Base-by-base conservation (phyloP, 2,888 invertebrate species). In the Selenia dentaria region DNA sequence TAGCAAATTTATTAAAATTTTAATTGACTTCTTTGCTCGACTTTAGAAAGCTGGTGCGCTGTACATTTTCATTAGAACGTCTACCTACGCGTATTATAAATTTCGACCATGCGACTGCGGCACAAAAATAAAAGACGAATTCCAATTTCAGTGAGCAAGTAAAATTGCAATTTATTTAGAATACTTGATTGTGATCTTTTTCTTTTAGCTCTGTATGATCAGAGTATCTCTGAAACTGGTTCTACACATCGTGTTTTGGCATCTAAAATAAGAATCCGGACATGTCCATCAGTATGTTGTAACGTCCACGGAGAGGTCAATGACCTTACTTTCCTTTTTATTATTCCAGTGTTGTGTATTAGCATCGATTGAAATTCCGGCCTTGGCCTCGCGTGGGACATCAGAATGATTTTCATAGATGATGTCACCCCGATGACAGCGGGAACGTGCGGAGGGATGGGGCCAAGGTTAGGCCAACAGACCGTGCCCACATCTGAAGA, bases 301-400 rank as follows among this genome's bases (percentile, higher is more conserved):
- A 25, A 45, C 75, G 75, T 67, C 75, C 64, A 66, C 59, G 49
- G 59, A 62, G 74, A 62, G 87, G 79, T 86, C 83, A 70, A 71
- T 71, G 71, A 83, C 82, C 86, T 62, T 59, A 77, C 84, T 82
- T 86, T 84, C 84, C 84, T 82, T 83, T 84, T 84, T 82, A 79
- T 72, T 80, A 79, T 79, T 78, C 69, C 57, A 62, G 56, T 61
- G 62, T n/a, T 69, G 62, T 69, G 59, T 67, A 66, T 62, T 65
- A 55, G 52, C 64, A 79, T 83, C 70, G 76, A 82, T 82, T 67
- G 73, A 67, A 65, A 68, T 64, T 67, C 54, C 65, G 81, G 68
- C 85, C 84, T 86, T 86, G 85, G 74, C 77, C 76, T 70, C 63
- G 55, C 73, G 64, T 60, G 64, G 57, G 62, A 61, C 51, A 59